Evolutionary conservation across 2,888 invertebrate species (phyloP).

Genomic region (Rhagonycha fulva): DNA sequence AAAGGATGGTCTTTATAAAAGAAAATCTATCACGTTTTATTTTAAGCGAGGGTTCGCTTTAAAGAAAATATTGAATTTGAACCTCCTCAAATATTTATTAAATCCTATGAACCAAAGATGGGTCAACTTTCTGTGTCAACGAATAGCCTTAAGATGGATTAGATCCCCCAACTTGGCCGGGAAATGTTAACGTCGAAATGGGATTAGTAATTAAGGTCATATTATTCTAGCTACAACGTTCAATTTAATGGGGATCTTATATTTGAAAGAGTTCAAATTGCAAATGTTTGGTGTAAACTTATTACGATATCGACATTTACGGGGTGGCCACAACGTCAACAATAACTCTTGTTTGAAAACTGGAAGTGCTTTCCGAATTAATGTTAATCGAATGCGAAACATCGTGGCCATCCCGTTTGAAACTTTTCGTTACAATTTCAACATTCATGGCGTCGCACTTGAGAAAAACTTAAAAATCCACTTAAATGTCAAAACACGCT

Average conservation of each 20-base stretch:
- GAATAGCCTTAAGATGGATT: slow-evolving; percentile 12
- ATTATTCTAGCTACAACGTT: slow-evolving; percentile 13
- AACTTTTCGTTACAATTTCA: background rate
- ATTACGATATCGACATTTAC: background rate
- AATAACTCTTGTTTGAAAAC: no score
- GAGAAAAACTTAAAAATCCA: background rate
- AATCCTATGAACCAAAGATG: slow-evolving; percentile 1
- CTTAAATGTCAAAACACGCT: background rate
- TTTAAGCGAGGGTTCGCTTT: slow-evolving; percentile 2
- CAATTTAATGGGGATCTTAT: background rate
- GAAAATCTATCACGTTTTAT: slow-evolving; percentile 11
- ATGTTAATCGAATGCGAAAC: background rate
- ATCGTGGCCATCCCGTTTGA: background rate
- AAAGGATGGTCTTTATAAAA: background rate
- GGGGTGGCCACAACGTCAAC: background rate
- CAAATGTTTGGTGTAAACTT: background rate
- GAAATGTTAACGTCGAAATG: slow-evolving; percentile 16
- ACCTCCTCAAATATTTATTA: slow-evolving; percentile 8
- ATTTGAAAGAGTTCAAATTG: background rate
- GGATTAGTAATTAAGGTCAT: slow-evolving; percentile 23
- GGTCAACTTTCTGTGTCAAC: slow-evolving; percentile 12
- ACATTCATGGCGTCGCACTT: background rate
- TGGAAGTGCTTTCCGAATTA: background rate
- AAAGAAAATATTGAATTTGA: slow-evolving; percentile 11
- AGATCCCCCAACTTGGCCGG: background rate